Evolutionary conservation across 2,797 vertebrate species (phyloP), one percentile per base, ranked within the genome.

Genomic region (Esox masquinongy): DNA sequence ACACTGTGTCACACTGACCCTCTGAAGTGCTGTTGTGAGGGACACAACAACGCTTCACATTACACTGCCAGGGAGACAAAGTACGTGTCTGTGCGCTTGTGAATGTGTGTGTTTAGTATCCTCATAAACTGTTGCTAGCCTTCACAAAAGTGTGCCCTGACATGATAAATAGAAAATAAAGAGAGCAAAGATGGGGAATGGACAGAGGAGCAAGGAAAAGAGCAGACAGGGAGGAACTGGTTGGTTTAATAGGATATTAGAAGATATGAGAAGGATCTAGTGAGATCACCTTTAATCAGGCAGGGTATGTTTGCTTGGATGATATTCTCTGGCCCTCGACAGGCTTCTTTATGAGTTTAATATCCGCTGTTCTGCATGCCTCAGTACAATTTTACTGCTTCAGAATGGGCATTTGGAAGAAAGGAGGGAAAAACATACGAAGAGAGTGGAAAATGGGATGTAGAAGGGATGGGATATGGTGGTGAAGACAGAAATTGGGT

Each of bases 1-100:
- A 31, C 26, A 31, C 69, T 51, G 69, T 77, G 50, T n/a, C 50
- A 59, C 22, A 31, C 47, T 34, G 50, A 31, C n/a, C 47, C 36
- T 50, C 75, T 79, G 75, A 77, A 73, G 78, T 68, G 70, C 59
- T 70, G 79, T 79, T 80, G 77, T 80, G 24, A 67, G 29, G 50
- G 16, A 74, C 31, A 47, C 72, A 75, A 73, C 68, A 68, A 72
- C 51, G 68, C 14, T 22, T 49, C 36, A 53, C n/a, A 68, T 69
- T 39, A 61, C 31, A 9, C 59, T 43, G 53, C 34, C 36, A 53
- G 68, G 61, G 47, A 43, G 29, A 49, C 15, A 59, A 43, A 53
- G 61, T 19, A 14, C 36, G 26, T 34, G 36, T 39, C 53, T 61
- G 51, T 36, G 17, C 34, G 53, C 26, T 39, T 59, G 39, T 19